Conservation (phyloP, 2,113 vertebrate genomes). For the Entomyzon cyanotis region DNA sequence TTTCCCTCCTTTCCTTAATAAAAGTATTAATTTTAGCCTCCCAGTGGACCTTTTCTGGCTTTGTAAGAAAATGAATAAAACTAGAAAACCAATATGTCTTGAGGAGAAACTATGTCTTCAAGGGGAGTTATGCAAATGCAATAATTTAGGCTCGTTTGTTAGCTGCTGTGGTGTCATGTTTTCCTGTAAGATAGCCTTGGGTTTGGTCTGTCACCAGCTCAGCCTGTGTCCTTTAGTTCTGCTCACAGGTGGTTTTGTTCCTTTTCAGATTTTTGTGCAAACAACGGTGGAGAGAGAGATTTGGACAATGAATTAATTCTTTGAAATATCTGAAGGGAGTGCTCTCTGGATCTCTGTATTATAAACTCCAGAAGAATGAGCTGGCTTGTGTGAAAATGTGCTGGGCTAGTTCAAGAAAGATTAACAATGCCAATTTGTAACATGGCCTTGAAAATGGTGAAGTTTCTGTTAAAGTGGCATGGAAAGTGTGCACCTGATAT, state of each 20-base stretch:
- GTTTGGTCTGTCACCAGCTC: not conserved
- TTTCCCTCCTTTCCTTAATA: not conserved
- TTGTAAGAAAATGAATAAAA: not conserved
- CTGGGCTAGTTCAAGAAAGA: not conserved
- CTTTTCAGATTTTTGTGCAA: not conserved
- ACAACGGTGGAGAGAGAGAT: not conserved
- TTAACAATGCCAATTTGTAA: not conserved
- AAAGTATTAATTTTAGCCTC: not conserved
- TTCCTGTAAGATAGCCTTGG: not conserved
- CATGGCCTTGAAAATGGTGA: not conserved
- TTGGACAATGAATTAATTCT: not conserved
- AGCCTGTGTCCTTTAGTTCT: not conserved
- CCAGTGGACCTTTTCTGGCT: not conserved
- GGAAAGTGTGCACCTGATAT: not conserved
- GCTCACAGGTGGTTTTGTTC: not conserved
- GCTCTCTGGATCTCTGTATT: not conserved
- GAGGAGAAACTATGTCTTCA: not conserved
- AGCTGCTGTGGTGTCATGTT: not conserved
- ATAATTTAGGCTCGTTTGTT: not conserved
- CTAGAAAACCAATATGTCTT: not conserved
- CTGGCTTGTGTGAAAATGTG: not conserved
- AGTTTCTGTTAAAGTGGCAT: not conserved
- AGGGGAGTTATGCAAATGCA: not conserved
- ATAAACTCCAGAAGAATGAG: not conserved
- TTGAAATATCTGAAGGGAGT: not conserved